Conservation (phyloP, 2,113 vertebrate genomes). For the Notechis scutatus region DNA sequence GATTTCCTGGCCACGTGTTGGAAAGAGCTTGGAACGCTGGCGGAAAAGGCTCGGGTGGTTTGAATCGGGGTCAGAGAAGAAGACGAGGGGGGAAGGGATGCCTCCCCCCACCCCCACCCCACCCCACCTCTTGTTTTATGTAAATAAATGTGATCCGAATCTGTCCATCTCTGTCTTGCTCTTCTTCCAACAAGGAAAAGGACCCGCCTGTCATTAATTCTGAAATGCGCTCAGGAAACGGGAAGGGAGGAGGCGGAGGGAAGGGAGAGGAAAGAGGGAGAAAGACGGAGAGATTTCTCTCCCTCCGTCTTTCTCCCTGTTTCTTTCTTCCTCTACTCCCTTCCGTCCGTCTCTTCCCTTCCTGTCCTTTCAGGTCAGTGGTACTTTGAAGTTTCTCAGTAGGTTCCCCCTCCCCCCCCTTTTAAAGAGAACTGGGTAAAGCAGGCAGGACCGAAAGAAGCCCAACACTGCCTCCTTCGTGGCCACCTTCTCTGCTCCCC, state of each 20-base stretch:
- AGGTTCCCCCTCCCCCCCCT: accelerated
- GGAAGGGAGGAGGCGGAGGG: neutral
- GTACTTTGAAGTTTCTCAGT: neutral
- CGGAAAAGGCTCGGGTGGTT: too few species aligned
- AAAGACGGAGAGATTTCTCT: neutral
- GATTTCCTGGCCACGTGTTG: neutral
- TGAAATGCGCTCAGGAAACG: neutral
- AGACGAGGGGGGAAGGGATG: neutral
- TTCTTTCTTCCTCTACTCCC: neutral
- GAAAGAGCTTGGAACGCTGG: neutral
- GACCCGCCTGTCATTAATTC: neutral
- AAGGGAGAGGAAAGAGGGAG: neutral
- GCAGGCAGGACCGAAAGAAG: neutral
- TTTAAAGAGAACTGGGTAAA: neutral
- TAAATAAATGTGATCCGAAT: neutral
- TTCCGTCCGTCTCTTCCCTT: neutral
- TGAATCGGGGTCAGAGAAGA: neutral
- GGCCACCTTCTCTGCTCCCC: neutral
- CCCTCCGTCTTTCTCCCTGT: too few species aligned
- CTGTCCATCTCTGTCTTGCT: neutral
- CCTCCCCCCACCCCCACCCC: neutral
- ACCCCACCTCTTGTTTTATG: neutral
- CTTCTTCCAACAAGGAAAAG: neutral
- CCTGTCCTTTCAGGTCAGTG: neutral
- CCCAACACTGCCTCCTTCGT: neutral